Evolutionary conservation across 2,888 invertebrate genomes (phyloP), one percentile per base, ranked within the genome.

Genomic region (Bembecia ichneumoniformis): DNA sequence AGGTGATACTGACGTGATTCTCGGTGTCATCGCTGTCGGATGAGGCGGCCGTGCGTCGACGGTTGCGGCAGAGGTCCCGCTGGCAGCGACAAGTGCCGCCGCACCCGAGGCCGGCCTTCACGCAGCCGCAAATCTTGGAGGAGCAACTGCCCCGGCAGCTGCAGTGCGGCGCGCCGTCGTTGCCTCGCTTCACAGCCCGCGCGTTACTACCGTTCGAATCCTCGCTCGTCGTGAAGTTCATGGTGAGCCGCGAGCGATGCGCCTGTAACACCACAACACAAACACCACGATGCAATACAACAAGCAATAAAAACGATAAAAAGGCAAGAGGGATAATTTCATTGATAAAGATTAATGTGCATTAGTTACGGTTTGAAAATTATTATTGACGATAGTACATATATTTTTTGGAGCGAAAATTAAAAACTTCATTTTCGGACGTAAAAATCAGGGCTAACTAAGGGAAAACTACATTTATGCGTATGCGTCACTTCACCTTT

Each of bases 131-230:
- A 48, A 88, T 64, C 61, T 88, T 86, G 35, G 83, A 88, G 51
- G 77, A 68, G 62, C 92, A 92, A 46, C 82, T 81, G 2, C 89
- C 89, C 64, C 90, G 90, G 57, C 92, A 92, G 0, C 77, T 68
- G 72, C 93, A 92, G 63, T 88, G 88, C n/a, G 87, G 66, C 0
- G 88, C 71, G 1, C 90, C 91, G 62, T 90, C 89, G 2, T 86
- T 88, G 43, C 82, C 74, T 28, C 91, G 84, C 71, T 92, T 92
- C 1, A 71, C 44, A 0, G 72, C 74, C 13, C 73, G 64, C 4
- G 52, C 20, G 49, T 20, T 43, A 49, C 48, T 28, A 5, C 46
- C 43, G 1, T 56, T 51, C 0, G 52, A 46, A 35, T 60, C 63
- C 0, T 34, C 35, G 2, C 57, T 16, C 0, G 56, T 51, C 1